phyloP scores from a whole-genome alignment of 1,140 invertebrate species.

The Bombus polaris region DNA sequence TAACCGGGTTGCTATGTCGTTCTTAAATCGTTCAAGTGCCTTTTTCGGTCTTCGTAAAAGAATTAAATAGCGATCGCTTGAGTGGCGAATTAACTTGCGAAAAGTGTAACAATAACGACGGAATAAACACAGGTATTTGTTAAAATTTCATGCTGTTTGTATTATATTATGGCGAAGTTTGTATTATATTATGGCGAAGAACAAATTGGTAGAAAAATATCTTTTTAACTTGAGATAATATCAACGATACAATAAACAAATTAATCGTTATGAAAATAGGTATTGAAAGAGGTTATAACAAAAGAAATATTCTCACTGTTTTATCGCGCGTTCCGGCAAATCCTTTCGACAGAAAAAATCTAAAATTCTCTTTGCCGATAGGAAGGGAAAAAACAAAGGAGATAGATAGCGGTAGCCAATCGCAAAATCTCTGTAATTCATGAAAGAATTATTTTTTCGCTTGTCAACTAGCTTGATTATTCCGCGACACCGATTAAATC shows the following conservation, averaged over 20 bases:
- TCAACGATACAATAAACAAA: no score
- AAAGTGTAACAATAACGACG: no score
- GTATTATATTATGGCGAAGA: not conserved
- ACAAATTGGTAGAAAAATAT: not conserved
- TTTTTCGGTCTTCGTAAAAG: not conserved
- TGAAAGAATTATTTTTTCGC: not conserved
- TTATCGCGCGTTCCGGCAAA: not conserved
- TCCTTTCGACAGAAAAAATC: not conserved
- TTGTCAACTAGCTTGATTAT: not conserved
- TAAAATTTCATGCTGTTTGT: no score
- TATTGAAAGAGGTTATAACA: not conserved
- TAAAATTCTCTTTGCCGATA: not conserved
- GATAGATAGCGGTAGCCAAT: not conserved
- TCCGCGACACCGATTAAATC: not conserved
- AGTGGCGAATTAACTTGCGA: not conserved
- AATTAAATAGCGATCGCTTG: not conserved
- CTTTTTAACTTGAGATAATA: no score
- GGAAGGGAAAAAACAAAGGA: not conserved
- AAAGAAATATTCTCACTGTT: not conserved
- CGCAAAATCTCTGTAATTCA: not conserved
- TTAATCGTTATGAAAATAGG: not conserved
- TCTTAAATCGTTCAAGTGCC: not conserved
- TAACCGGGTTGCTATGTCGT: not conserved
- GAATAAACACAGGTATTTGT: no score
- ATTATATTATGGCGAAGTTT: no score